phyloP scores from a whole-genome alignment of 2,888 invertebrate genomes.

The Brassicogethes aeneus region DNA sequence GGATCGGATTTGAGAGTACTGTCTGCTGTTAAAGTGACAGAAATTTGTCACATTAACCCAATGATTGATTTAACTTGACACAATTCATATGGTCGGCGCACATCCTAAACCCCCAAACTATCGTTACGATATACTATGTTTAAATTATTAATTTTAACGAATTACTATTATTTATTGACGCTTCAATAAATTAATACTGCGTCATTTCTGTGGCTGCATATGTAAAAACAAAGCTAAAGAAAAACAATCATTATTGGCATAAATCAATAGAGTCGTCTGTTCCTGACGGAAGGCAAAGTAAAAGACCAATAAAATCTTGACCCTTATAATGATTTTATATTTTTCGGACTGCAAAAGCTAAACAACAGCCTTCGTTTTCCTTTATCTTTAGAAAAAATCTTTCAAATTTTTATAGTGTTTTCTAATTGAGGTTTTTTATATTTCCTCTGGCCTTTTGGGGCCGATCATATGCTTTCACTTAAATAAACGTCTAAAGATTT shows the following conservation, averaged over 20 bases:
- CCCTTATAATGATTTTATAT: slow-evolving; percentile 1
- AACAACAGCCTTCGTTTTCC: background rate
- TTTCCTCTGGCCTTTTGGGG: too few species aligned
- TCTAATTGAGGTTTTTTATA: background rate
- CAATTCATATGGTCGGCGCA: slow-evolving; percentile 9
- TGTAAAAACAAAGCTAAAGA: too few species aligned
- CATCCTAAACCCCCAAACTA: background rate
- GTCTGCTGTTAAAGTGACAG: slow-evolving; percentile 17
- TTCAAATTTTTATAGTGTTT: background rate
- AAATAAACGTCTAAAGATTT: too few species aligned
- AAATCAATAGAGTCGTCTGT: background rate
- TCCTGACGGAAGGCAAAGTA: background rate
- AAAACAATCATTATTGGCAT: background rate
- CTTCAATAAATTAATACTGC: too few species aligned
- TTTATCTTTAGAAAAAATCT: background rate
- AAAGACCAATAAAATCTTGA: background rate
- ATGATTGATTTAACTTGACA: slow-evolving; percentile 19
- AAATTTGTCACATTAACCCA: slow-evolving; percentile 21
- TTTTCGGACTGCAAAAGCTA: slow-evolving; percentile 1
- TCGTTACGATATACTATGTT: too few species aligned
- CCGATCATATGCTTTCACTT: too few species aligned
- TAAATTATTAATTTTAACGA: too few species aligned
- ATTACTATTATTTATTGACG: too few species aligned
- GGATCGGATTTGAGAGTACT: slow-evolving; percentile 18
- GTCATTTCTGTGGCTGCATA: too few species aligned